These are phyloP conservation scores for Apantesis nais DNA, from an alignment of 2,888 invertebrate genomes.

Conservation along the genomic window DNA sequence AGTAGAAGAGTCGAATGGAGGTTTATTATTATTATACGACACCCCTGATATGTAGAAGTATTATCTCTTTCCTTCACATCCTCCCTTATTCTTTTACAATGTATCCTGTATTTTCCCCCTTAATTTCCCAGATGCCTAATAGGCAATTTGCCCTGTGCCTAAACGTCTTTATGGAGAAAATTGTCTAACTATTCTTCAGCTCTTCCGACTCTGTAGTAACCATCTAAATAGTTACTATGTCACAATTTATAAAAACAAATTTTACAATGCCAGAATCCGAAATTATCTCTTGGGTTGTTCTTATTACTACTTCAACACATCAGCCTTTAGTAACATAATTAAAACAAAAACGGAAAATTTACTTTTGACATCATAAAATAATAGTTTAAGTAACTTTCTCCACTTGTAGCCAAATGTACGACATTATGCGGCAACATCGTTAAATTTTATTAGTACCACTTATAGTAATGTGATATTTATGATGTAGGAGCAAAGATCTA, in stretches of 20 bases:
- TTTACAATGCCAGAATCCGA: background rate
- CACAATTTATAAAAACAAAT: no score
- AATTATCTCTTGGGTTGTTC: background rate
- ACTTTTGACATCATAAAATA: slow-evolving; percentile 17
- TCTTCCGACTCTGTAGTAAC: no score
- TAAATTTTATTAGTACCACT: slow-evolving; percentile 76
- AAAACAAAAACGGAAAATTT: slow-evolving; percentile 8
- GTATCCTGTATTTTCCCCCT: background rate
- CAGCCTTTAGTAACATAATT: background rate
- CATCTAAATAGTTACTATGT: no score
- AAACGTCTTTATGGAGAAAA: no score
- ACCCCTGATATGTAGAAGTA: no score
- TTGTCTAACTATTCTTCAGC: no score
- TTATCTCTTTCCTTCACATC: background rate
- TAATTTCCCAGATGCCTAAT: background rate
- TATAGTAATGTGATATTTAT: slow-evolving; percentile 80
- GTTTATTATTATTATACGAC: no score
- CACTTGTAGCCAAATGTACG: slow-evolving; percentile 50
- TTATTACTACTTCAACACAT: background rate
- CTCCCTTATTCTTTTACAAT: background rate
- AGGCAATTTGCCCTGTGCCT: no score
- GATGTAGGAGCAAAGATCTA: slow-evolving; percentile 66
- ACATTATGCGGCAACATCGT: slow-evolving; percentile 66
- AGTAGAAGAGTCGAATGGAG: no score
- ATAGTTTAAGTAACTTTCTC: slow-evolving; percentile 25